These are phyloP conservation scores for Trogon surrucura DNA, from an alignment of 2,113 vertebrate genomes.

Conservation along the genomic window DNA sequence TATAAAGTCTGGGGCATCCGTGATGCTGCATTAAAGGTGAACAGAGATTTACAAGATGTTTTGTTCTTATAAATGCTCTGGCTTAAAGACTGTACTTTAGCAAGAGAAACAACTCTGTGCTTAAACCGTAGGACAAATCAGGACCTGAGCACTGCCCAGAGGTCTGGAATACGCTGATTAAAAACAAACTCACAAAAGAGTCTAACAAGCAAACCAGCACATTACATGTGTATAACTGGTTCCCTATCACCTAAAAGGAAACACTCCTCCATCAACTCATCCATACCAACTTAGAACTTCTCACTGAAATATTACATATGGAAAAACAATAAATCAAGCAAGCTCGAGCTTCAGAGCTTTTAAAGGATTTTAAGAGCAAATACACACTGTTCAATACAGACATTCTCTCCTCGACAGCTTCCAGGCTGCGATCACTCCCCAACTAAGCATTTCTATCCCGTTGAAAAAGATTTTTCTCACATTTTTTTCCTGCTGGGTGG, in stretches of 20 bases:
- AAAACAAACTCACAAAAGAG: neutral
- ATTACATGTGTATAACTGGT: neutral
- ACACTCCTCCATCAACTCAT: neutral
- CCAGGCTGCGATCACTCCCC: neutral
- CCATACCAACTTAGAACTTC: neutral
- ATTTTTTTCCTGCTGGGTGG: neutral
- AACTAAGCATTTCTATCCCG: neutral
- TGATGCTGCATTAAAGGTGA: neutral
- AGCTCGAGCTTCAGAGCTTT: conserved; percentile 16
- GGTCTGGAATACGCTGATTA: neutral
- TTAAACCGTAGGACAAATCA: neutral
- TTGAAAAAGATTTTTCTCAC: neutral
- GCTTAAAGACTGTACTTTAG: neutral
- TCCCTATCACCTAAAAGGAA: neutral
- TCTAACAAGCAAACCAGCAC: neutral
- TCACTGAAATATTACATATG: neutral
- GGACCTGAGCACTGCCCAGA: neutral
- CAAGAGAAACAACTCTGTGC: neutral
- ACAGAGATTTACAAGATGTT: neutral
- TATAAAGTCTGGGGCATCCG: neutral
- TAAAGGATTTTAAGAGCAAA: conserved; percentile 44
- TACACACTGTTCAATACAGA: neutral
- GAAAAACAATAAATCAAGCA: conserved; percentile 1
- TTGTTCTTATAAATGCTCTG: neutral
- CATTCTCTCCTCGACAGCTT: neutral